Evolutionary conservation across 2,113 vertebrate species (phyloP), one percentile per base, ranked within the genome.

Genomic region (Silurus meridionalis): DNA sequence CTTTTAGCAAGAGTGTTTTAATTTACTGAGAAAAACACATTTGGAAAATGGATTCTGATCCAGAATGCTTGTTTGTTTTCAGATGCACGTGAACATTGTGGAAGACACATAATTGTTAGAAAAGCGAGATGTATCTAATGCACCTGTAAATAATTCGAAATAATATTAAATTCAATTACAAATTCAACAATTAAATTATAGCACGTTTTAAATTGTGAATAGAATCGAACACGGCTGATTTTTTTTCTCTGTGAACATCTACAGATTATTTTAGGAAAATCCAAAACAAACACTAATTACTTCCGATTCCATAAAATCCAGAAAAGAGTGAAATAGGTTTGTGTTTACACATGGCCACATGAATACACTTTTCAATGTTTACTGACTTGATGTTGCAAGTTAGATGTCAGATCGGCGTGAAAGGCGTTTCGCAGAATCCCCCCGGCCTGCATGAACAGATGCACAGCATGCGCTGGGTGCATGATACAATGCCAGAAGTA

Each of bases 401-500:
- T 72, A 37, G 69, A 86, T 13, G 69, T 48, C 52, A 28, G 53
- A 11, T 72, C 64, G 25, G 63, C 69, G n/a, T 81, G 84, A 84
- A 72, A 8, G 52, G 46, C 23, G 82, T 63, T 63, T 64, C 50
- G 37, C 15, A 66, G 88, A 87, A 91, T 88, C 82, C 55, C 74
- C 86, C 64, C 86, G 87, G 89, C 90, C 82, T 88, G 71, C 90
- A 91, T 89, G 64, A 93, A 92, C 90, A 93, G 91, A 93, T 91
- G 87, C 89, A 92, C 90, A 89, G 90, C 88, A 90, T 89, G 88
- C 87, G 89, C 83, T 88, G 90, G 89, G 86, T 90, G 89, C 82
- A 87, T 93, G 93, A 94, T 92, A 91, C 84, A 94, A 94, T 85
- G 88, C 80, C 85, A 90, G 91, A 93, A 88, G 90, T 92, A 94